Evolutionary conservation across 1,140 invertebrate species (phyloP), one percentile per base, ranked within the genome.

Genomic region (Nephotettix cincticeps): DNA sequence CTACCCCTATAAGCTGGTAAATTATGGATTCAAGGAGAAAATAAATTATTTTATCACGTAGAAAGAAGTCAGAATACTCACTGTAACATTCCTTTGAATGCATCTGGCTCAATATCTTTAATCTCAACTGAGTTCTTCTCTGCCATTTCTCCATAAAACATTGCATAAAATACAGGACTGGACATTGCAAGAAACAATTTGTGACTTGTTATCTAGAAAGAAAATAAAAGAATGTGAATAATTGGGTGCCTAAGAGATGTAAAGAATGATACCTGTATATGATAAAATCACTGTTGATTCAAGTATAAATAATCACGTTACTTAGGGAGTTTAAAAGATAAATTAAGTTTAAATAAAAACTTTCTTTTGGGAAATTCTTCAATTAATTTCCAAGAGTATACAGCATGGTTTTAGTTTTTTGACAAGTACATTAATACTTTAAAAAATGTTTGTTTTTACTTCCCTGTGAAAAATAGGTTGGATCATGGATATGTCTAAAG

Each of bases 101-200:
- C 91, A 74, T 93, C 89, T 3, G 92, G 91, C 77, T 93, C 90
- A 2, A 94, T 89, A 82, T 95, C 93, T 29, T 88, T 83, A 74
- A 95, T 93, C 1, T 86, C 84, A 73, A 95, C 92, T 0, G 90
- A 88, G 74, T 87, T 84, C 74, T 86, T 92, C 82, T 82, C 91
- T 76, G 87, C 89, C 84, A 84, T 89, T 78, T 77, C 89, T 77
- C 86, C 89, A 85, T 83, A 94, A 85, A 94, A 93, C 93, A 82
- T 93, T 74, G 85, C 91, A 84, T 86, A 92, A 86, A 86, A 92
- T 1, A 93, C 93, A 4, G 93, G 93, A 74, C 91, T 93, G 0
- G 90, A 88, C 89, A 93, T 93, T 0, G 92, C 91, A 58, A 95
- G 80, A 47, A 95, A 87, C 27, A 94, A 79, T 78, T 93, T 93